A percentile compares a stretch with the other conserved stretches of the same genome.
These are phyloP conservation scores for Halesus radiatus DNA, from an alignment of 1,140 invertebrate genomes.

Conservation along the genomic window DNA sequence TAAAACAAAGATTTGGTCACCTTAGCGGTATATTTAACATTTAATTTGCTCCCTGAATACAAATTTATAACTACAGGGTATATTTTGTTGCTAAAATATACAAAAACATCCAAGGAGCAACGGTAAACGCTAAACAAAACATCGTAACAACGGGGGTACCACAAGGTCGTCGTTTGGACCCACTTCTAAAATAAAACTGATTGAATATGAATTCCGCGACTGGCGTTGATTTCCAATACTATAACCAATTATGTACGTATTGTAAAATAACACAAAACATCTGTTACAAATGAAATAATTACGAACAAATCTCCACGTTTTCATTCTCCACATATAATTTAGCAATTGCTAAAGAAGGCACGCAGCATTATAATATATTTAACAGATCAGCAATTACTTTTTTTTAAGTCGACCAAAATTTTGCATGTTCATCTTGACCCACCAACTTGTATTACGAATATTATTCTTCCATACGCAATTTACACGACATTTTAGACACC, in stretches of 20 bases:
- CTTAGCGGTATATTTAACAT: background rate
- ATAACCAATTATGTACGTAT: slow-evolving; percentile 16
- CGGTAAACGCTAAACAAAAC: background rate
- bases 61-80: slow-evolving; percentile 11
- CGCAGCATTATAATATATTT: slow-evolving; percentile 55
- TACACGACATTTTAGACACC: slow-evolving; percentile 51
- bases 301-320: slow-evolving; percentile 27
- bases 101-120: background rate
- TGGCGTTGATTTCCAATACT: background rate
- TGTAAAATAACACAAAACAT: slow-evolving; percentile 21
- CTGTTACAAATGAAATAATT: slow-evolving; percentile 30
- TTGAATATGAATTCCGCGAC: background rate
- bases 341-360: slow-evolving; percentile 58
- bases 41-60: background rate
- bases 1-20: background rate
- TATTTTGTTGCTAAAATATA: slow-evolving; percentile 28
- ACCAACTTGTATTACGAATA: slow-evolving; percentile 56
- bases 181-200: background rate
- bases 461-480: slow-evolving; percentile 55
- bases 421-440: slow-evolving; percentile 51
- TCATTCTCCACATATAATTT: slow-evolving; percentile 51
- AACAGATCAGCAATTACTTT: slow-evolving; percentile 56
- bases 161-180: background rate
- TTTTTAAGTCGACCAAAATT: slow-evolving; percentile 51
- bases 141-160: background rate